These are phyloP conservation scores for Chaetodon trifascialis DNA, from an alignment of 2,113 vertebrate species.

Conservation along the genomic window DNA sequence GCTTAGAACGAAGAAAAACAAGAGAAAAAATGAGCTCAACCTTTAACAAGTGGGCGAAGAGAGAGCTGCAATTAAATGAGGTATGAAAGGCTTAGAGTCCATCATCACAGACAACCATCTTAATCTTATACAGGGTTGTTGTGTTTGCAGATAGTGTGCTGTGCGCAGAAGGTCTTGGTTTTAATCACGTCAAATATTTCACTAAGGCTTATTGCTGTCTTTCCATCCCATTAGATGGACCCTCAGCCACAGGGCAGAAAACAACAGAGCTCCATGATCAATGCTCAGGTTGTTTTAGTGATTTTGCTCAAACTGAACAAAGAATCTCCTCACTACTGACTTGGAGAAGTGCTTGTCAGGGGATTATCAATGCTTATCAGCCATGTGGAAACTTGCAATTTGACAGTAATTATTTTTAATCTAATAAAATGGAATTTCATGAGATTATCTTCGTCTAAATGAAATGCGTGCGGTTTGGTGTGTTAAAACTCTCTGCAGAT, in stretches of 20 bases:
- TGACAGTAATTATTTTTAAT: constrained; percentile 40
- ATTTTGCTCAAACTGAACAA: constrained; percentile 42
- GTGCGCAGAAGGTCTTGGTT: constrained; percentile 45
- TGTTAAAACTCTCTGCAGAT: constrained; percentile 11
- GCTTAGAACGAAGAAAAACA: constrained; percentile 11
- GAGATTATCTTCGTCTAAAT: constrained; percentile 30
- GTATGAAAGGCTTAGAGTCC: constrained; percentile 65
- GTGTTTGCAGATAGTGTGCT: constrained; percentile 65
- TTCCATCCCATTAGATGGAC: constrained; percentile 46
- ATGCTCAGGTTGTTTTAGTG: constrained; percentile 9
- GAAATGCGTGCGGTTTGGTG: neutral
- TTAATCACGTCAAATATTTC: constrained; percentile 75
- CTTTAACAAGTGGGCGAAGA: constrained; percentile 45
- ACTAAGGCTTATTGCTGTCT: constrained; percentile 59
- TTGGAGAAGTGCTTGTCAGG: constrained; percentile 14
- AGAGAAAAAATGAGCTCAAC: constrained; percentile 17
- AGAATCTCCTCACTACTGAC: neutral
- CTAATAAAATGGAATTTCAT: constrained; percentile 30
- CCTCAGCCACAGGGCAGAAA: constrained; percentile 36
- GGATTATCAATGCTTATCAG: constrained; percentile 52
- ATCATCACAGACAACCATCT: constrained; percentile 60
- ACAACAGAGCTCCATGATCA: constrained; percentile 40
- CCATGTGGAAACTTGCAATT: constrained; percentile 52
- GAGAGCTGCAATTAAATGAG: constrained; percentile 61
- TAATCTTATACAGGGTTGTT: constrained; percentile 64